Evolutionary conservation across 1,140 invertebrate species (phyloP).

Genomic region (Trichogramma pretiosum): DNA sequence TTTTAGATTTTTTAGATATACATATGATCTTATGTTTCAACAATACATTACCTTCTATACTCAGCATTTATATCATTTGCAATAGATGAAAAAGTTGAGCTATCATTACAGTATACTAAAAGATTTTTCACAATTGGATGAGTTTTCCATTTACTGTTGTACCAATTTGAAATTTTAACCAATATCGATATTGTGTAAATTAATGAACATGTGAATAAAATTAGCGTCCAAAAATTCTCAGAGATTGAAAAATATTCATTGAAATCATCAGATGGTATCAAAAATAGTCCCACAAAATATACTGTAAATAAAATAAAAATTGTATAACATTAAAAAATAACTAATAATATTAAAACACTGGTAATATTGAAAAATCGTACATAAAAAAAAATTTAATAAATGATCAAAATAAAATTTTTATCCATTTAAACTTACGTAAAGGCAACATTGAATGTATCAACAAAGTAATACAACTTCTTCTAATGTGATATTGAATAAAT

Average conservation of each 20-base stretch:
- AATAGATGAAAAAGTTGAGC: constrained; percentile 56
- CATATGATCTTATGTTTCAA: background rate
- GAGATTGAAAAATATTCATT: constrained; percentile 36
- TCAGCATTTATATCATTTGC: constrained; percentile 69
- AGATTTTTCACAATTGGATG: constrained; percentile 70
- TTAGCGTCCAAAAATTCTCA: constrained; percentile 37
- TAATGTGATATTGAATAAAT: constrained; percentile 66
- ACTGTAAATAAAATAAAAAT: constrained; percentile 28
- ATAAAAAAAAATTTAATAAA: background rate
- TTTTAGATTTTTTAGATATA: background rate
- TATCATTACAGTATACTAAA: constrained; percentile 52
- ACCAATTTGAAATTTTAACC: constrained; percentile 55
- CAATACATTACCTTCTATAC: constrained; percentile 54
- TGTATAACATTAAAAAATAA: background rate
- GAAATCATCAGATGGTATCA: constrained; percentile 43
- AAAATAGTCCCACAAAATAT: constrained; percentile 53
- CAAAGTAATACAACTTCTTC: constrained; percentile 55
- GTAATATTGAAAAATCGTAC: constrained; percentile 1
- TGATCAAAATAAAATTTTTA: background rate
- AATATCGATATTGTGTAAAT: constrained; percentile 37
- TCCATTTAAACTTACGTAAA: constrained; percentile 39
- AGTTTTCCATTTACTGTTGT: constrained; percentile 54
- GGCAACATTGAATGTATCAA: constrained; percentile 61
- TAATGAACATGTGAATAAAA: constrained; percentile 33
- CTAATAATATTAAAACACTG: constrained; percentile 4